Base-by-base conservation (phyloP, 2,113 vertebrate species). In the Megaleporinus macrocephalus region DNA sequence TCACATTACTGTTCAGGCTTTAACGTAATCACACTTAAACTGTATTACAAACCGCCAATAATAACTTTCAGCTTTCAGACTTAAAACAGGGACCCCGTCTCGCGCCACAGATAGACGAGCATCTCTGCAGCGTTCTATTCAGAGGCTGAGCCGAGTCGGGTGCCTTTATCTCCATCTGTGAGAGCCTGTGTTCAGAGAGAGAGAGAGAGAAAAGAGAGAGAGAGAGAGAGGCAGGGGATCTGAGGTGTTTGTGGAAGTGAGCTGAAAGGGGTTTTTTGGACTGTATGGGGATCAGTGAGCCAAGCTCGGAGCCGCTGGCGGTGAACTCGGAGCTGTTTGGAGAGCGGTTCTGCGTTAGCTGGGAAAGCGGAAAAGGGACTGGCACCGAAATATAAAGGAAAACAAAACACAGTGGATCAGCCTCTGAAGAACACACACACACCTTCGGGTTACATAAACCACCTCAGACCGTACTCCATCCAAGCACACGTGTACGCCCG, bases 271-370 rank as follows among this genome's bases (percentile, higher is more conserved):
- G 15, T 70, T 70, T 36, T 74, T 78, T 69, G 33, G 22, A 72
- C 76, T 66, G 44, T 69, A 61, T 72, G 76, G 74, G 79, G 70
- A 76, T 82, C 76, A 62, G 16, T 47, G 57, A 51, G 76, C 57
- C 10, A 27, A 63, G 24, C 63, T 68, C 72, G 14, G 70, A 73
- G 79, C 29, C 59, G 59, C 55, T 76, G 51, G 61, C 76, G 65
- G 24, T 51, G 33, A 41, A 44, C 72, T 75, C 63, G 30, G 57
- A 62, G 62, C 51, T 63, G 69, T 68, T 78, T 74, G 63, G 59
- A 68, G 71, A 73, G 74, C 74, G 22, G 59, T 69, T 74, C 70
- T 44, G 44, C 57, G 29, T 20, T 49, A 61, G 66, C 27, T 26
- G 22, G n/a, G 41, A 74, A 61, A 61, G 57, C 1, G n/a, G 57